A percentile compares a stretch with the other conserved stretches of the same genome.
These are phyloP conservation scores for Patella ulyssiponensis DNA, from an alignment of 2,888 invertebrate species.

Conservation along the genomic window DNA sequence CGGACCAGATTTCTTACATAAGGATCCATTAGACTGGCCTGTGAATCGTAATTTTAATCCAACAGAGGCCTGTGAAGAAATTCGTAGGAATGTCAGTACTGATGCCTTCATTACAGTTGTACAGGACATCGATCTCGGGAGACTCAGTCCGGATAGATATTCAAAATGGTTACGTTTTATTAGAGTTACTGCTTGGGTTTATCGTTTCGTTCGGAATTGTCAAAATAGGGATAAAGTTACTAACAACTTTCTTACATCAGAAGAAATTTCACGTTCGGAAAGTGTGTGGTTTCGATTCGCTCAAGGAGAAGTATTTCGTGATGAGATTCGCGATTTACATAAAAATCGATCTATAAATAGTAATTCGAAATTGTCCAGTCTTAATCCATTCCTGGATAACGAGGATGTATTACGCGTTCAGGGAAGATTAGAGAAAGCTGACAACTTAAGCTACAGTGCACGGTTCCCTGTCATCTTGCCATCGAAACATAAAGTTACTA, in stretches of 20 bases:
- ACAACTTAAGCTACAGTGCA: constrained; percentile 19
- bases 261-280: background rate
- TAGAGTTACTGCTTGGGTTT: background rate
- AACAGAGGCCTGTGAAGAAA: background rate
- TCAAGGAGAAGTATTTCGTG: background rate
- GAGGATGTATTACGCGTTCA: constrained; percentile 10
- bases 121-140: background rate
- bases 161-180: background rate
- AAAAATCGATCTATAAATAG: background rate
- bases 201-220: background rate
- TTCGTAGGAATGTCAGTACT: background rate
- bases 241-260: background rate
- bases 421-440: constrained; percentile 23
- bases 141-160: background rate
- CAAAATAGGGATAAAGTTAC: background rate
- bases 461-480: constrained; percentile 29
- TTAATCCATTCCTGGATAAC: background rate
- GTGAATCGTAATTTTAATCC: background rate
- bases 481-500: constrained; percentile 25
- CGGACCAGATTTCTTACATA: background rate
- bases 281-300: background rate
- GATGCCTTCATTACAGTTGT: background rate
- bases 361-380: background rate
- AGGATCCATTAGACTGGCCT: background rate
- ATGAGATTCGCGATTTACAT: background rate